phyloP scores from a whole-genome alignment of 2,888 invertebrate species.

The Lasioglossum zephyrum region DNA sequence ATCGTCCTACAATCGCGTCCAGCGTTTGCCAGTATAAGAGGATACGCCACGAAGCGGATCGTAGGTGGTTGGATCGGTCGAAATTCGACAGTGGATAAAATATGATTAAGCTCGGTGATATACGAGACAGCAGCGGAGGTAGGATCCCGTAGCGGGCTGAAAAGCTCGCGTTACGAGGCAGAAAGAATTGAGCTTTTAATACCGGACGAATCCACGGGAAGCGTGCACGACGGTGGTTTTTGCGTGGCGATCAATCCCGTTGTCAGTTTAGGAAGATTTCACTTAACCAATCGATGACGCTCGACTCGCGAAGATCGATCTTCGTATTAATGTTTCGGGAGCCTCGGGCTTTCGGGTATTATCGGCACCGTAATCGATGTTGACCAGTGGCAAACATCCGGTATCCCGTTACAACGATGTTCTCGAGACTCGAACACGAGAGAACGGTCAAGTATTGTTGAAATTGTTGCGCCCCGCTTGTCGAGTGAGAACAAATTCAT shows the following conservation, averaged over 20 bases:
- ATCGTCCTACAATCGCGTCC: constrained; percentile 45
- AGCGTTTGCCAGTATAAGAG: constrained; percentile 43
- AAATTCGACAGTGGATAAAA: constrained; percentile 67
- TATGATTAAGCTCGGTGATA: constrained; percentile 66
- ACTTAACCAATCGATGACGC: constrained; percentile 33
- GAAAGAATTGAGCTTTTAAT: constrained; percentile 46
- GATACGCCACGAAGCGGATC: constrained; percentile 50
- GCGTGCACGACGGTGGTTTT: background rate
- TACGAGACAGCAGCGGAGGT: constrained; percentile 29
- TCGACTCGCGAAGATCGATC: constrained; percentile 49
- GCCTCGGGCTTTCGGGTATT: constrained; percentile 41
- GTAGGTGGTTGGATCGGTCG: constrained; percentile 39
- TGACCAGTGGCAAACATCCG: constrained; percentile 67
- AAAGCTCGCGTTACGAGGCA: background rate
- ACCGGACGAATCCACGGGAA: constrained; percentile 44
- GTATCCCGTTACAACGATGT: constrained; percentile 51
- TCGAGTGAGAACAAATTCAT: background rate
- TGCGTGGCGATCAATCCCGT: constrained; percentile 9
- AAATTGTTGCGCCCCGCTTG: constrained; percentile 16
- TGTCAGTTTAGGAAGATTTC: constrained; percentile 39
- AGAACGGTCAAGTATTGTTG: background rate
- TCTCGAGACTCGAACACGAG: constrained; percentile 44
- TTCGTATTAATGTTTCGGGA: constrained; percentile 29
- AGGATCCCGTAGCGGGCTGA: constrained; percentile 7
- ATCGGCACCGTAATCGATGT: constrained; percentile 66